Base-by-base conservation (phyloP, 1,140 invertebrate species). In the Nebria ingens region DNA sequence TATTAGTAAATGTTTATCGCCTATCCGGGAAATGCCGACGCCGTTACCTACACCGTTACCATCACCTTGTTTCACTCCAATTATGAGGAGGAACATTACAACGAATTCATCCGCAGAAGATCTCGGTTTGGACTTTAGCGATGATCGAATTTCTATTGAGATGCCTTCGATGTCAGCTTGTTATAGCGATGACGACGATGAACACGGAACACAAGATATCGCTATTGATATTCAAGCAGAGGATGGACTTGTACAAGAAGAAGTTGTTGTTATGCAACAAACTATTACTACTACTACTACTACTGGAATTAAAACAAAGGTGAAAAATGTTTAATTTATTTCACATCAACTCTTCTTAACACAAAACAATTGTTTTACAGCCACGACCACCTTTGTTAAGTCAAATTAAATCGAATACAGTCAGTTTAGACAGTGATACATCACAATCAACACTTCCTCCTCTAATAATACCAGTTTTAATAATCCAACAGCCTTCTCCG, bases 1-100 rank as follows among this genome's bases (percentile, higher is more conserved):
- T 64, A 83, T 83, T 29, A 83, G 81, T 61, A 83, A 83, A 66
- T 86, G 84, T 67, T 73, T 87, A 52, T 86, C 84, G 22, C 83
- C 85, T 0, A 86, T 87, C 55, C 72, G 83, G 53, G 84, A 87
- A 68, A 68, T 86, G 52, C 84, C 85, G 0, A 85, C 83, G 2
- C 85, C 84, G 29, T 75, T 77, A 53, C 82, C 76, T 59, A 84
- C 82, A 9, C 84, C 83, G 23, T 77, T 76, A 59, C 82, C 76
- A 59, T 85, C 83, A 9, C 84, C 84, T 15, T 73, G 81, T 22
- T 75, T 84, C 4, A 85, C 84, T 1, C 84, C 84, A 1, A 68
- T 84, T n/a, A 75, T 79, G 73, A 67, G 70, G 13, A 60, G 76
- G 56, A 65, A 62, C 56, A 51, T 53, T 40, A 17, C 68, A 65